Evolutionary conservation across 2,888 invertebrate species (phyloP), one percentile per base, ranked within the genome.

Genomic region (Phyllotreta striolata): DNA sequence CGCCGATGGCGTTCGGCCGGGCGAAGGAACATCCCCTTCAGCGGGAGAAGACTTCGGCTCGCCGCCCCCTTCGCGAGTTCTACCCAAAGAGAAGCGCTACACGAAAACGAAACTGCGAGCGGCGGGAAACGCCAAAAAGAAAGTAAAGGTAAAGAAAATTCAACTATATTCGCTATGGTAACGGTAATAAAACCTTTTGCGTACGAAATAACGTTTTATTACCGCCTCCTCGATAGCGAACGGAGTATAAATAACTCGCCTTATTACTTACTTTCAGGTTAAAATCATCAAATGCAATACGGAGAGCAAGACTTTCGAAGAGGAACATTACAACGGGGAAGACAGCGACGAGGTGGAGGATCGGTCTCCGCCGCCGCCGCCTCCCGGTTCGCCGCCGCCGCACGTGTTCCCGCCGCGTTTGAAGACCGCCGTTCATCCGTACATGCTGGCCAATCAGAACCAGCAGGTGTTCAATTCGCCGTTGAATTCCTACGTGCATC

Each of bases 1-100:
- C 72, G 87, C 87, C 2, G 87, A 88, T 75, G 87, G 87, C 2
- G 80, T 88, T 12, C 81, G 82, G 63, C 88, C 88, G 0, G 88
- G 86, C 0, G 86, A 85, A 70, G 85, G 85, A 1, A 85, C 85
- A 1, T 85, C 85, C 61, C 85, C 85, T 0, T 85, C 85, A 35
- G 85, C 84, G 0, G 85, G 85, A 1, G 86, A 87, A 71, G 88
- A 88, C 64, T 82, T 87, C 72, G 83, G 84, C 0, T 87, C 88
- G 1, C 87, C 88, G 1, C 87, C 88, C 1, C 87, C 87, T 1
- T 73, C 79, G 6, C 77, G 79, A 39, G 84, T 83, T 66, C 74
- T 82, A 47, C 82, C 84, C 9, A 86, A 85, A 67, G 84, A 85
- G 68, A 85, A 84, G 58, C 76, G 81, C 40, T 81, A 77, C 63